Evolutionary conservation across 2,113 vertebrate species (phyloP), one percentile per base, ranked within the genome.

Genomic region (Aramus guarauna): DNA sequence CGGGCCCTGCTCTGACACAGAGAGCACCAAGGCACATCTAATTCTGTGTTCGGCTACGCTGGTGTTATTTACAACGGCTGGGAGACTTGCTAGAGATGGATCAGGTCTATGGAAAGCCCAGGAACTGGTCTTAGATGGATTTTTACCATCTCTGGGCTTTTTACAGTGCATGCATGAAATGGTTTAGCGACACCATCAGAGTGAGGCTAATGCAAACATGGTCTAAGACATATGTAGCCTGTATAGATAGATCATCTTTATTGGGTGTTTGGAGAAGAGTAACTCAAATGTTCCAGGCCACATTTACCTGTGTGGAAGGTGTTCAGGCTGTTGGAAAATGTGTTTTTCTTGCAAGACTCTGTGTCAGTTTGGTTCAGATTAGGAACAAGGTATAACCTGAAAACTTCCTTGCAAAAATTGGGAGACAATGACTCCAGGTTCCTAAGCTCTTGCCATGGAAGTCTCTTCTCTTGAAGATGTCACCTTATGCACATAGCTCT

Each of bases 151-250:
- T 52, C 15, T 68, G 21, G 90, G 56, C 47, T 79, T 79, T 67
- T 52, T 29, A 2, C 1, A 1, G 29, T 64, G 82, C 48, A 24
- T 4, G 1, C 4, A 6, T 27, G 37, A n/a, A 0, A 15, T 12
- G 39, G 39, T 41, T 41, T 39, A 48, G 45, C 4, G 9, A 53
- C 24, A n/a, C 8, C 64, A 83, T 26, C 14, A 53, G 84, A 64
- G 3, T 18, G 37, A 68, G 19, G 14, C 41, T 66, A 43, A 47
- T 5, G 23, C 27, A 63, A 24, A 32, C 15, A 8, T 15, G 15
- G 7, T 22, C 39, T 24, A 17, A 41, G 60, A 41, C 9, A 11
- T 6, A 19, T 1, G 6, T 15, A 74, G 30, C 14, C 37, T 3
- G 2, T n/a, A 56, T 6, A 41, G 41, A 56, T 6, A 41, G 41